A percentile compares a stretch with the other conserved stretches of the same genome.
Evolutionary conservation across 2,797 vertebrate genomes (phyloP).

Genomic region (Catamblyrhynchus diadema): DNA sequence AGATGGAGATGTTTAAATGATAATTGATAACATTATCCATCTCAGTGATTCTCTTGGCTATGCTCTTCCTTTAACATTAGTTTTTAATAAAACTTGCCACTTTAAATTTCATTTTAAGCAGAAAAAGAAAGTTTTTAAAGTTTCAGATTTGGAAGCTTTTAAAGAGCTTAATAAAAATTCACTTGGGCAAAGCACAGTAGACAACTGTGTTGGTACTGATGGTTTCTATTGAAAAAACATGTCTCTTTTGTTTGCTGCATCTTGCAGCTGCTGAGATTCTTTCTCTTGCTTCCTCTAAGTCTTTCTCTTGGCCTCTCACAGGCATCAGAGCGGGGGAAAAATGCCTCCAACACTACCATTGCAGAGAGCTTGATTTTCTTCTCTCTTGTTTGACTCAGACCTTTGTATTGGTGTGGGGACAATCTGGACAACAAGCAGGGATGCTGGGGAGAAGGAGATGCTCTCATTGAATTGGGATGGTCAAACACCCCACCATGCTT

Average conservation of each 20-base stretch:
- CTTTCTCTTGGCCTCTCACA: not conserved
- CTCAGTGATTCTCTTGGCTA: not conserved
- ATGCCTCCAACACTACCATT: not conserved
- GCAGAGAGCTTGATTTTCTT: not conserved
- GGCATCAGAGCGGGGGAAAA: not conserved
- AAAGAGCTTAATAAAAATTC: not conserved
- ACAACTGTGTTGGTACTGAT: not conserved
- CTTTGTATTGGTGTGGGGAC: not conserved
- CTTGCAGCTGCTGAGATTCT: not conserved
- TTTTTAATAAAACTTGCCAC: not conserved
- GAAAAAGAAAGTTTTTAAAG: not conserved
- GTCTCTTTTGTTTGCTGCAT: not conserved
- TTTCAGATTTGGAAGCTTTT: not conserved
- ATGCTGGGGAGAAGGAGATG: not conserved
- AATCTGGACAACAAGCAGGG: not conserved
- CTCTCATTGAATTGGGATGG: not conserved
- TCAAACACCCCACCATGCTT: rapidly evolving
- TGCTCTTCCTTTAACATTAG: not conserved
- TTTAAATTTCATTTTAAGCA: not conserved
- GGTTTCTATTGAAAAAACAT: not conserved
- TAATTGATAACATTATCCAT: not conserved
- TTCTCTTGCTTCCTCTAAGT: not conserved
- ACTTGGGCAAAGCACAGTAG: not conserved
- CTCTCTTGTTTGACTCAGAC: rapidly evolving
- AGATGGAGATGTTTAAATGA: not conserved